Evolutionary conservation across 2,797 vertebrate genomes (phyloP), one percentile per base, ranked within the genome.

Genomic region (Paguma larvata): DNA sequence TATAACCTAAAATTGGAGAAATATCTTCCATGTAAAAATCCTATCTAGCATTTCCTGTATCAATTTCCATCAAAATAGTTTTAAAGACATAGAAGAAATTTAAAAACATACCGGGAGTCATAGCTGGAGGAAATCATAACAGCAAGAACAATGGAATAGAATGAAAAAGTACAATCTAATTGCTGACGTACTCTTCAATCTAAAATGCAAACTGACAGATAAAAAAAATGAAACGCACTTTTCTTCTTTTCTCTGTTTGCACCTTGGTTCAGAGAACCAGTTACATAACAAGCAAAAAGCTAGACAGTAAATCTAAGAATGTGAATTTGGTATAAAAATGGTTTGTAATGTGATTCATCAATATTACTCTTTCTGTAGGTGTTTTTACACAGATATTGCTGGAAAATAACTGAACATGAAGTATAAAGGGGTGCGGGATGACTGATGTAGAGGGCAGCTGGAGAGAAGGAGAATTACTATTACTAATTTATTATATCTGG

Each of bases 1-100:
- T 77, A 34, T 53, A 68, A 32, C n/a, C 53, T 72, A 94, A 53
- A 85, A 77, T 94, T 77, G 30, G 88, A 34, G 41, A 73, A 56
- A 65, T 95, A n/a, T 27, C 38, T 73, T 77, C 78, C 65, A 14
- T 65, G 89, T 67, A 72, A 92, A 92, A 83, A 44, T 85, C 34
- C 41, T 59, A 65, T n/a, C 6, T 87, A 72, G 30, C 21, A 30
- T 67, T 89, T 85, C 14, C n/a, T 73, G n/a, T 34, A 38, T 27
- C 34, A 80, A 78, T 30, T 46, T 95, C 32, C 41, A 85, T 38
- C 59, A 90, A 80, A 82, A 95, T 80, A 59, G 1, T 68, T 67
- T 21, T 75, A 30, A 89, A 78, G 44, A 80, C 11, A 73, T 5
- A 9, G 3, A 65, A 93, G 5, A 85, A 32, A 72, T 84, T 63